Evolutionary conservation across 30 jellyfish, hydroid and myxozoan genomes (phyloP), one percentile per base, ranked within the genome.

Genomic region (Hydractinia echinata): DNA sequence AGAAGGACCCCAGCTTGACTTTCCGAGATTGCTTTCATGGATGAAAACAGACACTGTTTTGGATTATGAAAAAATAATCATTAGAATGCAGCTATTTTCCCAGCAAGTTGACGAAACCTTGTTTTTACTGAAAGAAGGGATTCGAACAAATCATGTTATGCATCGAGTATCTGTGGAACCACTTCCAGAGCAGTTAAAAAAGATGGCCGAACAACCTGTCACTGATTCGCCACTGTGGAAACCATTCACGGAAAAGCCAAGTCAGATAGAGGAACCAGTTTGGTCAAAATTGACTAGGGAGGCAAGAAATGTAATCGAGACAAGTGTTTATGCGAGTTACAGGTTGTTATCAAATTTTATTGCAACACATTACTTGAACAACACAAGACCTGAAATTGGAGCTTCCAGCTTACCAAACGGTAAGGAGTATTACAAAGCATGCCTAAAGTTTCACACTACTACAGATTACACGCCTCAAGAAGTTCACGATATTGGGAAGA

Each of bases 1-100:
- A 61, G 97, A 91, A 62, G 97, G 97, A 51, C 97, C 97, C 11
- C 97, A 91, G 58, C n/a, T 61, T n/a, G 95, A 83, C 73, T 91
- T 91, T 66, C 97, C 97, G 11, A 85, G 97, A 10, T 91, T 91
- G 5, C 72, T 91, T 20, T 79, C 92, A 5, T 91, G 92, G 94
- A 91, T 91, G 97, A 86, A 91, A 73, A 91, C 87, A 50, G 96
- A 82, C 54, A 86, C 91, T 49, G 78, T 55, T n/a, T 49, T 19
- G 19, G 89, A 91, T 44, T 91, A 79, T 64, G 86, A 73, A 60
- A 74, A 79, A 50, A 91, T 91, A 19, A 55, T 91, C 76, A 55
- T 83, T 13, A 54, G 97, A 55, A 61, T 85, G 51, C 84, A 78
- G 8, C 54, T 8, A 15, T 91, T 91, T 79, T 96, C 97, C 10